Evolutionary conservation across 2,797 vertebrate species (phyloP), one percentile per base, ranked within the genome.

Genomic region (Pangasius djambal): DNA sequence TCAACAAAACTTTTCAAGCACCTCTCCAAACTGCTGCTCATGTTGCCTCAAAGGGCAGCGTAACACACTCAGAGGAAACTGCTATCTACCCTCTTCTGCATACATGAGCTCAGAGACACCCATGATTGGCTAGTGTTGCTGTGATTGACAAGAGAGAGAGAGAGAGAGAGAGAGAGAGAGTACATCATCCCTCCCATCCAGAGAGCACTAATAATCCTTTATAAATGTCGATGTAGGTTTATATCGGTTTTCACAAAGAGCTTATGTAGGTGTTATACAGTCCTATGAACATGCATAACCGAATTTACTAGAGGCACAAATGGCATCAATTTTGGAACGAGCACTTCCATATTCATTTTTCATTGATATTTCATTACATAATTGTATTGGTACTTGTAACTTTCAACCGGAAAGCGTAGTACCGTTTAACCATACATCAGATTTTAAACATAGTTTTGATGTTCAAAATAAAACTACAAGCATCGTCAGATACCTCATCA

Each of bases 221-320:
- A 82, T 83, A 83, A 83, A 83, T 3, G 6, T 15, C 15, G 0
- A 63, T 28, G 20, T 28, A 28, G 81, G 22, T 65, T 63, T 37
- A 31, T 12, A 18, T 65, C 40, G 50, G 82, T 83, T 50, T 65
- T 83, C 61, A 22, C 7, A 50, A 83, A 83, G 57, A 1, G 63
- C 16, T 84, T 52, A 67, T 31, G 48, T 6, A 65, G 31, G 3
- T 18, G 6, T 83, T 44, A 61, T 28, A 25, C 2, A n/a, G 9
- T 69, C 63, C 28, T 52, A 48, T 15, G 15, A 63, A 31, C 37
- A 61, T 86, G 22, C 3, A 86, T 40, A 75, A 61, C 28, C 1
- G 20, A 25, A 72, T 52, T 59, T 50, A 74, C 44, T 63, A 12
- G 65, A 86, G 75, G 88, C 84, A 89, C 83, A 81, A 48, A 72